Conservation (phyloP, 2,888 invertebrate species). For the Troides aeacus region DNA sequence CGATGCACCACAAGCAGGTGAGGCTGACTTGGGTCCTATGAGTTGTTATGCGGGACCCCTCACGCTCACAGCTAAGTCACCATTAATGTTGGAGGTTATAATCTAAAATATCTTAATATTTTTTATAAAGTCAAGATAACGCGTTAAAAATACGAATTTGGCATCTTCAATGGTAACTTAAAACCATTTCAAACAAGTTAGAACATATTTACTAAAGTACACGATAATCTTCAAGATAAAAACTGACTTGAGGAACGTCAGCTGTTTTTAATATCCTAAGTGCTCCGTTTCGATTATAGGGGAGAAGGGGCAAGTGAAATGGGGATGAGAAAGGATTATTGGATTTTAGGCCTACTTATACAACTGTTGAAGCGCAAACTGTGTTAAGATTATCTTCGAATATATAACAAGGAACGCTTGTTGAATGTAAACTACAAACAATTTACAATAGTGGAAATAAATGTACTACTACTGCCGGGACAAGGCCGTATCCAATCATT, state of each 20-base stretch:
- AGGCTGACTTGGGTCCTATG: no score
- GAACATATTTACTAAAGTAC: neutral
- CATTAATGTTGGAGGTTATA: no score
- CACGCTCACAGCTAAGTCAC: no score
- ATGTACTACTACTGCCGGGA: neutral
- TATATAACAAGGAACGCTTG: neutral
- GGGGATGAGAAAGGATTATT: constrained; percentile 12
- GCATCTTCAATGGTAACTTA: neutral
- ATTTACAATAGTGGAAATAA: neutral
- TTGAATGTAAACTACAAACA: neutral
- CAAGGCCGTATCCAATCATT: neutral
- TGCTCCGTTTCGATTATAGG: constrained; percentile 21
- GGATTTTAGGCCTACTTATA: constrained; percentile 7
- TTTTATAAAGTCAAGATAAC: no score
- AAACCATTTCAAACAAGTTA: neutral
- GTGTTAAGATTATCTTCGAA: constrained; percentile 1
- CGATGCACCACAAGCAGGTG: no score
- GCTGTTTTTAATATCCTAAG: constrained; percentile 18
- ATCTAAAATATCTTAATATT: no score
- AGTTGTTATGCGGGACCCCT: no score
- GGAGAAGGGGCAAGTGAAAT: constrained; percentile 1
- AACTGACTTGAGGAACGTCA: constrained; percentile 11
- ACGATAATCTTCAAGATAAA: constrained; percentile 14
- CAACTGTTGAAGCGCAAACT: constrained; percentile 1
- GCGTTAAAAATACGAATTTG: neutral